Percentiles rank a stretch among this genome's conserved stretches.
These are phyloP conservation scores for Cacatua alba DNA, from an alignment of 2,113 vertebrate species.

Conservation along the genomic window DNA sequence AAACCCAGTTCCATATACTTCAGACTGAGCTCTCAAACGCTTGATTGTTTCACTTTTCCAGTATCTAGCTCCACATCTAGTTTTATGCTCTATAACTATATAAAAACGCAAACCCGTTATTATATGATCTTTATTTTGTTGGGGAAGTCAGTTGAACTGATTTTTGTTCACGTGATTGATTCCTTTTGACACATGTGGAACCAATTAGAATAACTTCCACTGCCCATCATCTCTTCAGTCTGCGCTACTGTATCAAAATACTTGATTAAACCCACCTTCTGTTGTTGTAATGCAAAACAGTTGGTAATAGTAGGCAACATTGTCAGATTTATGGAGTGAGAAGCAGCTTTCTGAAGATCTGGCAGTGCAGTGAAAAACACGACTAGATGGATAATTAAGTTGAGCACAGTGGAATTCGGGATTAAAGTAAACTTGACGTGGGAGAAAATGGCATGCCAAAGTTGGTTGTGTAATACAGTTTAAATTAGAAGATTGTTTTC, in stretches of 20 bases:
- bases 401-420: slow-evolving; percentile 36
- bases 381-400: slow-evolving; percentile 52
- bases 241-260: slow-evolving; percentile 59
- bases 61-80: neutral
- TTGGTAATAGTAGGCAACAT: slow-evolving; percentile 41
- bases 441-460: slow-evolving; percentile 7
- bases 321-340: slow-evolving; percentile 67
- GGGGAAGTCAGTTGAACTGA: neutral
- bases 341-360: slow-evolving; percentile 57
- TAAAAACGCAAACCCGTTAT: neutral
- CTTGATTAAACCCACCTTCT: slow-evolving; percentile 58
- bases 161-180: slow-evolving; percentile 16
- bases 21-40: neutral
- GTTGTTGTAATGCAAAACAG: slow-evolving; percentile 57
- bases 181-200: slow-evolving; percentile 55
- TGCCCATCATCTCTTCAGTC: slow-evolving; percentile 46
- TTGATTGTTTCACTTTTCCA: neutral
- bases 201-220: slow-evolving; percentile 47
- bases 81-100: neutral
- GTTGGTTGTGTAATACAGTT: slow-evolving; percentile 30
- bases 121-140: neutral
- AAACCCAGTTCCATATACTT: neutral
- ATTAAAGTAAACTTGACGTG: slow-evolving; percentile 39
- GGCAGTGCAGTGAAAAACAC: slow-evolving; percentile 22
- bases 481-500: slow-evolving; percentile 45